These are phyloP conservation scores for Pogonocichla stellata DNA, from an alignment of 2,113 vertebrate genomes.

Conservation along the genomic window DNA sequence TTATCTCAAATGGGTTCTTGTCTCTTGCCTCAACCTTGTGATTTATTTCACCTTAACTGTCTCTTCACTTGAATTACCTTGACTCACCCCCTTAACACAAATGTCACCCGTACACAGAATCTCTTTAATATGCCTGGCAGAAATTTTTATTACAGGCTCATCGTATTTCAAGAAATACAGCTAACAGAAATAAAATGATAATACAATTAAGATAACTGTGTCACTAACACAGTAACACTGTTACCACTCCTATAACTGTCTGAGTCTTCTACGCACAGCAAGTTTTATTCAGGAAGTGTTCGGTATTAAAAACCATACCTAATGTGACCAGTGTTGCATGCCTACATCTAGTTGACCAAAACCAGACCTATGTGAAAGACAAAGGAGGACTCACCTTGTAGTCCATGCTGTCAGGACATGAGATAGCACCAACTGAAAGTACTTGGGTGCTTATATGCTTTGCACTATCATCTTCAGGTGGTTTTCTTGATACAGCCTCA, in stretches of 20 bases:
- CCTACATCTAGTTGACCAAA: not conserved
- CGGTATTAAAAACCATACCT: not conserved
- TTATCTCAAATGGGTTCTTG: not conserved
- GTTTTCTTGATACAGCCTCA: not conserved
- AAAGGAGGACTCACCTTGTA: not conserved
- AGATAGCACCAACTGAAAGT: not conserved
- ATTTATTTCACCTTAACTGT: not conserved
- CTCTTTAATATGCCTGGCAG: not conserved
- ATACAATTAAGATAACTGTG: not conserved
- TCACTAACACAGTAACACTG: not conserved
- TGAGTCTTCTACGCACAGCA: not conserved
- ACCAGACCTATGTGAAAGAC: not conserved
- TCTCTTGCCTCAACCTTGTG: not conserved
- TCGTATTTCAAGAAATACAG: not conserved
- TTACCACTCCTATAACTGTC: not conserved
- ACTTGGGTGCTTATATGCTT: not conserved
- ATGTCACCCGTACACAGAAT: not conserved
- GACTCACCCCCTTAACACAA: not conserved
- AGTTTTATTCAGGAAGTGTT: not conserved
- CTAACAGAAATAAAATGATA: not conserved
- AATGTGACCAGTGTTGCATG: not conserved
- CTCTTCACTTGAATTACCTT: not conserved
- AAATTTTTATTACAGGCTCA: not conserved
- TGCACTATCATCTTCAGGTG: not conserved
- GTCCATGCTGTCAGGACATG: not conserved